Evolutionary conservation across 2,888 invertebrate genomes (phyloP).

Genomic region (Drosophila borborema): DNA sequence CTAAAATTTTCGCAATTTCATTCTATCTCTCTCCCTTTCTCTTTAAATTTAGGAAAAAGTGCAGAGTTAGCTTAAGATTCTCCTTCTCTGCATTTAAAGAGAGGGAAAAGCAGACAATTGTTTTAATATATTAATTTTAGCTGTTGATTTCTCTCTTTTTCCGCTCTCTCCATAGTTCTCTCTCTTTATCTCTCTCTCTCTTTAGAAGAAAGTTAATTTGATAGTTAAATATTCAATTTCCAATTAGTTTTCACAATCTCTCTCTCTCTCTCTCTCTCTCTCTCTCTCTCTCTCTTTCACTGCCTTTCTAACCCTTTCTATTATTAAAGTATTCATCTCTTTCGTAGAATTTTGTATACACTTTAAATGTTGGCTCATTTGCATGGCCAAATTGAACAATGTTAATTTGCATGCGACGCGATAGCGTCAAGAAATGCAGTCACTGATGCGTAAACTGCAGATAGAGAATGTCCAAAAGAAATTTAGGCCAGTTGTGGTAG

Average conservation of each 20-base stretch:
- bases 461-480: slow-evolving; percentile 61
- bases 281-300: not conserved
- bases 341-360: not conserved
- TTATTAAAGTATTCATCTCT: not conserved
- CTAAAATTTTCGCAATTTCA: too few species aligned
- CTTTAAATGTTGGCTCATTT: slow-evolving; percentile 42
- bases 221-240: not conserved
- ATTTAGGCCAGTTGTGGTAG: slow-evolving; percentile 12
- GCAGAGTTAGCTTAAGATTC: too few species aligned
- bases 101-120: too few species aligned
- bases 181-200: too few species aligned
- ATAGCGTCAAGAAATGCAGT: slow-evolving; percentile 52
- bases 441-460: slow-evolving; percentile 73
- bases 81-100: too few species aligned
- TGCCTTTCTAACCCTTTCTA: not conserved
- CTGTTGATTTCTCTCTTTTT: too few species aligned
- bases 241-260: not conserved
- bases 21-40: not conserved
- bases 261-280: not conserved
- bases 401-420: slow-evolving; percentile 32
- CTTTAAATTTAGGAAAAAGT: too few species aligned
- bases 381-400: slow-evolving; percentile 27
- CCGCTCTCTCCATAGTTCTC: too few species aligned
- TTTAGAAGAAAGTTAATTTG: not conserved
- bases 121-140: too few species aligned